phyloP scores from a whole-genome alignment of 2,888 invertebrate species.

The Thysanoteuthis rhombus region DNA sequence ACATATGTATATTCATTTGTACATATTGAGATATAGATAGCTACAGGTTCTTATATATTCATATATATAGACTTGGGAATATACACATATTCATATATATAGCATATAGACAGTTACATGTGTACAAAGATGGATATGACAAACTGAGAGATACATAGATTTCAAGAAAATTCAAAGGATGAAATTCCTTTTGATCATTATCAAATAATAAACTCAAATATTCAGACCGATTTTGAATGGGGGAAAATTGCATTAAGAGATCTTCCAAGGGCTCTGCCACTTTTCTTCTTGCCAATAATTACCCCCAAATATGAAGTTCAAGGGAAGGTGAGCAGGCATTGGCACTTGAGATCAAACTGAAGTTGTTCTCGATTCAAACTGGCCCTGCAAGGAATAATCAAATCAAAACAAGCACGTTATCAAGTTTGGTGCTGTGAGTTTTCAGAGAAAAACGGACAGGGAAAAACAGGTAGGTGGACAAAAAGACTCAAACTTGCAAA shows the following conservation, averaged over 20 bases:
- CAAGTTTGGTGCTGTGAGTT: background rate
- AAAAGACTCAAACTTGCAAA: background rate
- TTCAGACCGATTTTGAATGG: background rate
- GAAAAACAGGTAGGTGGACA: background rate
- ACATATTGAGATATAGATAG: too few relatives aligned
- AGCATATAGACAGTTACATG: background rate
- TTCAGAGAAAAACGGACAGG: background rate
- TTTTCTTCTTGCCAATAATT: background rate
- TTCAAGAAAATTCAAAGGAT: background rate
- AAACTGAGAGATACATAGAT: background rate
- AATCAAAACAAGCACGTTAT: background rate
- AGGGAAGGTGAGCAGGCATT: background rate
- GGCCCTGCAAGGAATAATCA: background rate
- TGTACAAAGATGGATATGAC: background rate
- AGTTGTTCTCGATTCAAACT: background rate
- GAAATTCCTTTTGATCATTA: conserved; percentile 12
- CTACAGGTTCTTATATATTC: background rate
- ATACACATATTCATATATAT: background rate
- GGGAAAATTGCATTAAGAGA: background rate
- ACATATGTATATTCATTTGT: too few relatives aligned
- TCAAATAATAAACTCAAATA: background rate
- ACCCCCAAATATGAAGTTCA: background rate
- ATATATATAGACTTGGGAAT: background rate
- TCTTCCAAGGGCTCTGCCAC: background rate
- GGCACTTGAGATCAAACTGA: background rate